Evolutionary conservation across 2,113 vertebrate genomes (phyloP).

Genomic region (Callopanchax toddi): DNA sequence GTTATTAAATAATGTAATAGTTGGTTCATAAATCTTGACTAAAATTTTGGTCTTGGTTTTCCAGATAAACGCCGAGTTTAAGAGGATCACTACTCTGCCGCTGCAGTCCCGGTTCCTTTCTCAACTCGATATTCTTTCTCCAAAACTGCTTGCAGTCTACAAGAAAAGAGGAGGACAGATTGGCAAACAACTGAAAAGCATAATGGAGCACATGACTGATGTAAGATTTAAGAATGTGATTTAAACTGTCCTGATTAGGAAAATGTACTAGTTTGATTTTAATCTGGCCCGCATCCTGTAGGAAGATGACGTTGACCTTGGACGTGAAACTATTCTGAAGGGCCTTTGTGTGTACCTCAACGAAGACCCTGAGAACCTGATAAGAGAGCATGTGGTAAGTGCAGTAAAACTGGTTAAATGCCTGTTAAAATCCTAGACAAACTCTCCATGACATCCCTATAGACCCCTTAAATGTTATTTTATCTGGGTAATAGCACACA

Average conservation of each 20-base stretch:
- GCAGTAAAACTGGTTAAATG: neutral
- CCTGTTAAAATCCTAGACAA: too few relatives aligned
- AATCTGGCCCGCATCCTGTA: too few relatives aligned
- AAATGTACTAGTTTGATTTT: too few relatives aligned
- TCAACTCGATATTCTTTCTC: neutral
- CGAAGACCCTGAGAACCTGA: neutral
- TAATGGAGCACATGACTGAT: too few relatives aligned
- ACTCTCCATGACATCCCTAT: neutral
- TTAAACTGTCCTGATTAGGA: too few relatives aligned
- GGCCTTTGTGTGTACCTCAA: conserved; percentile 2
- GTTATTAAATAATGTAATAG: too few relatives aligned
- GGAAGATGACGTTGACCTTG: too few relatives aligned
- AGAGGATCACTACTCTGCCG: neutral
- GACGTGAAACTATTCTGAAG: too few relatives aligned
- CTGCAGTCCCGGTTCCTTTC: neutral
- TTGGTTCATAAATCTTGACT: neutral
- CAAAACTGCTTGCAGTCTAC: neutral
- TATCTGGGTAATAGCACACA: too few relatives aligned
- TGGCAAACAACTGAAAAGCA: too few relatives aligned
- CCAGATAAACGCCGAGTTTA: neutral
- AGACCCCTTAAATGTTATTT: neutral
- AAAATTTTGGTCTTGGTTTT: neutral
- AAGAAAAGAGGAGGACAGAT: too few relatives aligned
- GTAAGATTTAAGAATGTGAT: too few relatives aligned
- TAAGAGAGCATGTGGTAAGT: neutral